Evolutionary conservation across 2,113 vertebrate species (phyloP).

Genomic region (Centropus bengalensis): DNA sequence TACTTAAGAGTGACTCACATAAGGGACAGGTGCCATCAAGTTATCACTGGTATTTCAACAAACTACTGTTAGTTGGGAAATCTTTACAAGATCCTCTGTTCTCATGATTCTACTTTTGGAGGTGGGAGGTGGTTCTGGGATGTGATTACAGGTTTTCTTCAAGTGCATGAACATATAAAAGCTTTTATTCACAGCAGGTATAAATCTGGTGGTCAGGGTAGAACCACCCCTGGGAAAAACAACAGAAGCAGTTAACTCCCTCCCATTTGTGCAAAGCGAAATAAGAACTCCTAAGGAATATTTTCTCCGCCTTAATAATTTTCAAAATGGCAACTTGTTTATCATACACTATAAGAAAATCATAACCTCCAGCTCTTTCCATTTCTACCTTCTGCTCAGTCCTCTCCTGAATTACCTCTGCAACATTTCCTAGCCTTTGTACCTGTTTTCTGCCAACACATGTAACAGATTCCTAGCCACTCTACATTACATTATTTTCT

Average conservation of each 20-base stretch:
- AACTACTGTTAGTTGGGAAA: neutral
- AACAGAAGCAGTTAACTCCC: slow-evolving; percentile 6
- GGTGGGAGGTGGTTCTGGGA: neutral
- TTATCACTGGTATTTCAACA: neutral
- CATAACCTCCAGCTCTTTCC: neutral
- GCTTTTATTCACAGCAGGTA: neutral
- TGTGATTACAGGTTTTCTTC: neutral
- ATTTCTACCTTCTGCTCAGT: neutral
- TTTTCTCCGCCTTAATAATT: slow-evolving; percentile 15
- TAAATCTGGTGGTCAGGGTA: neutral
- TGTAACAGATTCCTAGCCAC: neutral
- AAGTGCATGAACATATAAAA: neutral
- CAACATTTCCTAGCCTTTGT: neutral
- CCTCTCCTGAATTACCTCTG: neutral
- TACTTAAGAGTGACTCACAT: neutral
- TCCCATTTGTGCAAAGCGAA: neutral
- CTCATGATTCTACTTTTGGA: neutral
- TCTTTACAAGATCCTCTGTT: neutral
- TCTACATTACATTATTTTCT: neutral
- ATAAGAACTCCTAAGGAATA: neutral
- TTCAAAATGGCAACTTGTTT: slow-evolving; percentile 38
- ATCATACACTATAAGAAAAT: neutral
- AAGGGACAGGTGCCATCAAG: neutral
- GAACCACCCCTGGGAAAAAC: neutral
- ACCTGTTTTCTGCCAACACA: neutral